Base-by-base conservation (phyloP, 2,113 vertebrate species). In the Axis porcinus region DNA sequence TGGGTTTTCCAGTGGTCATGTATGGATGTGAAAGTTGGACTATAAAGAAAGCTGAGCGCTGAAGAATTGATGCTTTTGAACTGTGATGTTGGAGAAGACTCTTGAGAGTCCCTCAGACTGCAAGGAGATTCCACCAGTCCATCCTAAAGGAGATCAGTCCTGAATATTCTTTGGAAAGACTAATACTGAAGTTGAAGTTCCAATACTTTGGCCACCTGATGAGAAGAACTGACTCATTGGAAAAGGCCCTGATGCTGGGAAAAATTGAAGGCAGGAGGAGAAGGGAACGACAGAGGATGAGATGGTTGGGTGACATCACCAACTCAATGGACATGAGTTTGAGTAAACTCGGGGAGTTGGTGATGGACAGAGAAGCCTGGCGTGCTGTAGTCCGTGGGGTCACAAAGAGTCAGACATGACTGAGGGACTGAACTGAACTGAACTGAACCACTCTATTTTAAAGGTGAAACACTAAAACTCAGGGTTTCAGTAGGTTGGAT, bases 321-420 rank as follows among this genome's bases (percentile, higher is more conserved):
- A 19, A n/a, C 64, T 67, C 33, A 17, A 36, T 70, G 64, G 64
- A 70, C 17, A 21, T 36, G 17, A 36, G 64, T 70, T 70, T 70
- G n/a, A 21, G 64, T 70, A 5, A n/a, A 19, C n/a, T 70, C 64
- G 0, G 0, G n/a, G 64, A 70, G n/a, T 11, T 70, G 64, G n/a
- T 36, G n/a, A 36, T 19, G 4, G 64, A 70, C 33, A 36, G n/a
- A n/a, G 9, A 70, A 11, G n/a, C 17, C 64, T 70, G 64, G 17
- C 9, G 0, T 70, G 17, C n/a, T 21, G 9, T 2, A 70, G 64
- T 70, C 64, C 0, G 2, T 21, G 64, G 64, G 64, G n/a, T 36
- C 9, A n/a, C 64, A 70, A 19, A 70, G 17, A 36, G 64, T 70
- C 1, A 2, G n/a, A 36, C n/a, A 21, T 36, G 64, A 67, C n/a